Evolutionary conservation across 2,113 vertebrate genomes (phyloP).

Genomic region (Sturnira hondurensis): DNA sequence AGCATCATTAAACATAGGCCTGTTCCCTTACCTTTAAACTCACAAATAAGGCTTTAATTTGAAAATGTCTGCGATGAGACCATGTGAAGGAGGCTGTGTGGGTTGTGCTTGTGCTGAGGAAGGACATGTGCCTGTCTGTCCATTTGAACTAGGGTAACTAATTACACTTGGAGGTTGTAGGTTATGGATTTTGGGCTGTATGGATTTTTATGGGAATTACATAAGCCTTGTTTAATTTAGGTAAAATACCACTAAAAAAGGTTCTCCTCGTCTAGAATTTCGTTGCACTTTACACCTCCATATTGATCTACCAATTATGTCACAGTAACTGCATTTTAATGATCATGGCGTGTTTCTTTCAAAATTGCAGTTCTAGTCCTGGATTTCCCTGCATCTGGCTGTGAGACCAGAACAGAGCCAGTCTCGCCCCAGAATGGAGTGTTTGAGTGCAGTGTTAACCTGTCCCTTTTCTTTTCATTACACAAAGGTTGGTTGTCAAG

Average conservation of each 20-base stretch:
- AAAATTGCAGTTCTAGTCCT: background rate
- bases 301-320: background rate
- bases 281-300: background rate
- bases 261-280: background rate
- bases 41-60: background rate
- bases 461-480: background rate
- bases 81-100: background rate
- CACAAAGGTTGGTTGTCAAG: background rate
- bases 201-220: background rate
- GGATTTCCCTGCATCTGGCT: background rate
- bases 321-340: background rate
- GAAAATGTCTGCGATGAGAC: background rate
- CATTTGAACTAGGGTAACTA: background rate
- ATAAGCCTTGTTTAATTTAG: background rate
- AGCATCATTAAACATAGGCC: background rate
- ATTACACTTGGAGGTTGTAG: background rate
- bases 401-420: background rate
- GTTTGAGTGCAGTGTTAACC: background rate
- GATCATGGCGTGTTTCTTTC: background rate
- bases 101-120: background rate
- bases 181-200: background rate
- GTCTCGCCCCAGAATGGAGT: background rate
- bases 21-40: background rate
- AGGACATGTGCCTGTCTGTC: background rate
- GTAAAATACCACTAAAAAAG: background rate